These are phyloP conservation scores for Haemorhous mexicanus DNA, from an alignment of 2,113 vertebrate genomes.

Conservation along the genomic window DNA sequence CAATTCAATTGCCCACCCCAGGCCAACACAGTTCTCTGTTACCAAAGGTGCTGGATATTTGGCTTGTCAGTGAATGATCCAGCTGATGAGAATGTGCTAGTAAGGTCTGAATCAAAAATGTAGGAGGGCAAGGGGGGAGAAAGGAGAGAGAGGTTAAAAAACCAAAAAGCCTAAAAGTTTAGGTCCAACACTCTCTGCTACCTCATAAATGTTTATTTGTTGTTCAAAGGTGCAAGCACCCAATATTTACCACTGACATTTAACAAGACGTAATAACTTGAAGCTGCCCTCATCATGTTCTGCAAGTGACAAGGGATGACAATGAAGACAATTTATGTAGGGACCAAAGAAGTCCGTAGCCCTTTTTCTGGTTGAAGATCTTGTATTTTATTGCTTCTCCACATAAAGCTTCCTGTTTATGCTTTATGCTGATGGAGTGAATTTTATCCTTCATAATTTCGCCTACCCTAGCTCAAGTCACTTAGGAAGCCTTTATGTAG, in stretches of 20 bases:
- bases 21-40: not conserved
- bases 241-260: not conserved
- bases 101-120: not conserved
- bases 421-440: constrained; percentile 54
- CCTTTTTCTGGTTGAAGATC: not conserved
- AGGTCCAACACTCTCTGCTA: not conserved
- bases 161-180: not conserved
- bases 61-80: not conserved
- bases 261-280: not conserved
- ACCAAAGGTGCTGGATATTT: not conserved
- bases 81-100: not conserved
- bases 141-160: accelerated
- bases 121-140: accelerated
- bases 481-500: constrained; percentile 61
- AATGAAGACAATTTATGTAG: not conserved
- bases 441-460: constrained; percentile 52
- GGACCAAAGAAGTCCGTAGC: not conserved
- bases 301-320: not conserved
- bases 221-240: not conserved
- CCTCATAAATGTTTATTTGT: not conserved
- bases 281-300: not conserved
- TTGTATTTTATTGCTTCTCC: constrained; percentile 7
- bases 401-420: constrained; percentile 26
- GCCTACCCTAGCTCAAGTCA: constrained; percentile 45
- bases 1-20: not conserved